Percentiles rank a stretch among this genome's conserved stretches.
Evolutionary conservation across 2,797 vertebrate genomes (phyloP).

Genomic region (Echiichthys vipera): DNA sequence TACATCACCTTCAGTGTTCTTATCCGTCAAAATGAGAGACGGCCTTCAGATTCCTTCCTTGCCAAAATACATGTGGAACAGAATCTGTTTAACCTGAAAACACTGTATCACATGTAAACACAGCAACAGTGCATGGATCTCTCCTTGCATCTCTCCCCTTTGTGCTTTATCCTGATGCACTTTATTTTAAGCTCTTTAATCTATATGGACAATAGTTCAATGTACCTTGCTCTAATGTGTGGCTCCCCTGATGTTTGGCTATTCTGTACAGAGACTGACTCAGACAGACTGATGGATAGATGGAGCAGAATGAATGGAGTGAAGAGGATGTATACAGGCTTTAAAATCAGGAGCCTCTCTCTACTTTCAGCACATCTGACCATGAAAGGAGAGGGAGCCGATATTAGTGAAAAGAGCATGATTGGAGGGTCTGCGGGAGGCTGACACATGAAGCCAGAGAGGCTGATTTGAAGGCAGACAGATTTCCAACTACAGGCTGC

Average conservation of each 20-base stretch:
- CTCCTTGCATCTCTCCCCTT: neutral
- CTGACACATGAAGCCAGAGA: neutral
- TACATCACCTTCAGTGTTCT: too few relatives aligned
- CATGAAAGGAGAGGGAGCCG: neutral
- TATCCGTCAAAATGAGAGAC: too few relatives aligned
- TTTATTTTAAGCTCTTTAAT: too few relatives aligned
- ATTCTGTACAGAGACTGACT: slow-evolving; percentile 5
- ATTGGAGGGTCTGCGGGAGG: neutral
- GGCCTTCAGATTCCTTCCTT: too few relatives aligned
- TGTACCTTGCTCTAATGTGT: neutral
- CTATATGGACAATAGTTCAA: neutral
- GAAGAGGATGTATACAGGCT: neutral
- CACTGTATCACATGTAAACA: neutral
- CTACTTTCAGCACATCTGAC: neutral
- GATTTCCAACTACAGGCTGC: neutral
- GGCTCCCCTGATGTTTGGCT: slow-evolving; percentile 4
- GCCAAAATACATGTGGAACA: neutral
- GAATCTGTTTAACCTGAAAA: neutral
- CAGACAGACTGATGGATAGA: slow-evolving; percentile 1
- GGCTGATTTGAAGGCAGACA: slow-evolving; percentile 10
- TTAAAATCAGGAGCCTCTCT: slow-evolving; percentile 25
- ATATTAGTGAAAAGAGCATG: neutral
- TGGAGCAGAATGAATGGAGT: neutral
- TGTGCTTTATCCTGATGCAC: neutral
- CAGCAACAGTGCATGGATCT: neutral